Base-by-base conservation (phyloP, 1,140 invertebrate genomes). In the Eupristina koningsbergeri region DNA sequence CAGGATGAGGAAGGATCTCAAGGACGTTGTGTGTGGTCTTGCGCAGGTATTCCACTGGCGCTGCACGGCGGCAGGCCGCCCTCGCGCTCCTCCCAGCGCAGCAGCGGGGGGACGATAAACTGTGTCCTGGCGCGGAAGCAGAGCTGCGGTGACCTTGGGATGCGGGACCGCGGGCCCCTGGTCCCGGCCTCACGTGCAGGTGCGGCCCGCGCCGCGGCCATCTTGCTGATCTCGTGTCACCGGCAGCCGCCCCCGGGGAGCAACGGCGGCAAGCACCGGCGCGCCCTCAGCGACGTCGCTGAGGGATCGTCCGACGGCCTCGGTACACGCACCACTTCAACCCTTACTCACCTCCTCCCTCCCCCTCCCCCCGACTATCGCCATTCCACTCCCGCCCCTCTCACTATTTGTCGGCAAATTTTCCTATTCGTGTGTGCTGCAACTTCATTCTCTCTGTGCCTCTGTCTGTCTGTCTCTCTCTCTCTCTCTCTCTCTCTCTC, bases 161-260 rank as follows among this genome's bases (percentile, higher is more conserved):
- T n/a, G n/a, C n/a, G n/a, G n/a, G 26, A 47, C 9, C 90, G 94
- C 76, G 94, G 94, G 86, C 94, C 95, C 58, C 88, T 95, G 75
- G 95, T 96, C 87, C 94, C 95, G 86, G 94, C 95, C 86, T 96
- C 96, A 87, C 94, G 96, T 93, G 96, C 96, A 96, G 96, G 96
- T 96, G 96, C 96, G 94, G 96, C 96, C 92, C 95, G 96, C 92
- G 94, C 95, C 93, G 96, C 96, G 92, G 96, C 96, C 95, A 96
- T 97, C 95, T 96, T 97, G 95, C 95, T 97, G 93, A 96, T 96
- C 94, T 96, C 96, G 93, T 96, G 95, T 93, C 96, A 96, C 93
- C 94, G 96, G 89, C 93, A 94, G 92, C 47, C 8, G 15, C 47
- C 47, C 47, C 15, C 63, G 26, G 89, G 88, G 83, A 88, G 87